Evolutionary conservation across 2,888 invertebrate species (phyloP).

Genomic region (Halictus quadricinctus): DNA sequence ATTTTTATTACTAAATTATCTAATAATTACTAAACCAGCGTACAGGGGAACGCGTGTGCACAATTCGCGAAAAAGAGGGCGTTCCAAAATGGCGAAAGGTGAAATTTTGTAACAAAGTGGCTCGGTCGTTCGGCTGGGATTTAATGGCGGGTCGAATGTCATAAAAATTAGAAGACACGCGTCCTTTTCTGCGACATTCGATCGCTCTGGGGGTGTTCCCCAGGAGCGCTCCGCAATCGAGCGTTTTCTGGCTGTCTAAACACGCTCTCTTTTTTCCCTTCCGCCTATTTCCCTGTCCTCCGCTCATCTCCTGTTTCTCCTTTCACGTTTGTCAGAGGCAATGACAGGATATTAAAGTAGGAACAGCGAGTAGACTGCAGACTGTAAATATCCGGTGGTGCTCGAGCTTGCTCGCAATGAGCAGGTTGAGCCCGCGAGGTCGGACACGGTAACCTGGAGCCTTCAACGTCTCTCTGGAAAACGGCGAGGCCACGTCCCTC

Average conservation of each 20-base stretch:
- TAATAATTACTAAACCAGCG: no score
- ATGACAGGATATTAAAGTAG: slow-evolving; percentile 80
- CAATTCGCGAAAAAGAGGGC: not conserved
- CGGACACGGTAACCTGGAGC: slow-evolving; percentile 53
- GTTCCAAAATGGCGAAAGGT: no score
- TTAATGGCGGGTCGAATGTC: not conserved
- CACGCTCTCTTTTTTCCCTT: slow-evolving; percentile 36
- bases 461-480: slow-evolving; percentile 54
- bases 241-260: slow-evolving; percentile 38
- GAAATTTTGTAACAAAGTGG: not conserved
- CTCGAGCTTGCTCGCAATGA: slow-evolving; percentile 67
- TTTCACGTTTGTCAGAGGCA: slow-evolving; percentile 75
- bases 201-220: slow-evolving; percentile 6
- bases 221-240: slow-evolving; percentile 23
- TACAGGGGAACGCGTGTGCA: not conserved
- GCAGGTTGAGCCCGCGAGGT: slow-evolving; percentile 62
- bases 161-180: not conserved
- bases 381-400: slow-evolving; percentile 78
- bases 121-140: no score
- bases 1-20: no score
- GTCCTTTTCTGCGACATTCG: not conserved
- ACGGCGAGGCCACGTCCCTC: slow-evolving; percentile 13
- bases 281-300: slow-evolving; percentile 39
- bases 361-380: slow-evolving; percentile 74
- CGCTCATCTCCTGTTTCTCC: slow-evolving; percentile 61